These are phyloP conservation scores for Pteropus alecto DNA, from an alignment of 2,113 vertebrate genomes.

Conservation along the genomic window DNA sequence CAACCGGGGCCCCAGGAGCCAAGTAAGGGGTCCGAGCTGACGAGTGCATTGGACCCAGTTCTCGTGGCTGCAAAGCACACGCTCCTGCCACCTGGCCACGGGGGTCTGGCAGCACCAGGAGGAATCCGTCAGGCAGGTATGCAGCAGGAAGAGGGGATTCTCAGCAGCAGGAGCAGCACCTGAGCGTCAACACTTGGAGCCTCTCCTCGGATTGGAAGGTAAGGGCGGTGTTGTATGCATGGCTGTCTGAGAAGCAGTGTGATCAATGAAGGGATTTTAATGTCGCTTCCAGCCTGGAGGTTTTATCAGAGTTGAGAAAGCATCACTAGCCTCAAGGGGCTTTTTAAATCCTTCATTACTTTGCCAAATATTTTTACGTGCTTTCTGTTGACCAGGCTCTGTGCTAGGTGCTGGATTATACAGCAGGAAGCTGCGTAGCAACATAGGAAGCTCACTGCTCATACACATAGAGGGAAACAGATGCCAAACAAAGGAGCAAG, in stretches of 20 bases:
- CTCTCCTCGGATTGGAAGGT: not conserved
- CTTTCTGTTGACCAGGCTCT: not conserved
- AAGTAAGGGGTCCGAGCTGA: not conserved
- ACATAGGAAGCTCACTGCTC: not conserved
- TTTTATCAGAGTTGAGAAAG: not conserved
- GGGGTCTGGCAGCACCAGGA: not conserved
- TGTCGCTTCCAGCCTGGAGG: not conserved
- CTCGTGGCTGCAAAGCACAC: not conserved
- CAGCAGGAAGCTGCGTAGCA: not conserved
- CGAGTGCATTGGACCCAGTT: too few species aligned
- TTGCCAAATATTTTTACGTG: not conserved
- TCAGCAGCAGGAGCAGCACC: not conserved
- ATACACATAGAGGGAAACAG: not conserved
- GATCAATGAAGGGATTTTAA: not conserved
- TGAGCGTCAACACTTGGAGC: too few species aligned
- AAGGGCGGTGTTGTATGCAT: not conserved
- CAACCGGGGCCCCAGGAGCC: not conserved
- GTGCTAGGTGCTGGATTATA: not conserved
- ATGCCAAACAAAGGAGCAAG: not conserved
- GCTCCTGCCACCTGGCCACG: fast-evolving
- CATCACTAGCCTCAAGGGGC: not conserved
- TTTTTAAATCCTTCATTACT: not conserved
- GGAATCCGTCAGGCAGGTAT: not conserved
- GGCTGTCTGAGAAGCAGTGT: not conserved
- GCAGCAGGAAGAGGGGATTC: not conserved